Evolutionary conservation across 2,888 invertebrate species (phyloP).

Genomic region (Spodoptera littoralis): DNA sequence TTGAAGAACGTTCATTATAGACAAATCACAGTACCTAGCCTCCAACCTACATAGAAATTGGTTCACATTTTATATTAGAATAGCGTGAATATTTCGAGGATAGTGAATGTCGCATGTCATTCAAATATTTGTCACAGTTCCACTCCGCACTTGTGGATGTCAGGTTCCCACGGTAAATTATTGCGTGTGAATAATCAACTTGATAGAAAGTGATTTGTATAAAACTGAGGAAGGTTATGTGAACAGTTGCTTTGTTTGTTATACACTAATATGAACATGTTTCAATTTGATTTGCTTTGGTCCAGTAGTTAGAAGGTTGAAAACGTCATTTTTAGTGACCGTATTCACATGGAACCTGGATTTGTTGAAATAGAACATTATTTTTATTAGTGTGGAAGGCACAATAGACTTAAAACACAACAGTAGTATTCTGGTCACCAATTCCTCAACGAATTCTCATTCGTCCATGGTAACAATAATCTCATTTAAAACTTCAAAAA

Average conservation of each 20-base stretch:
- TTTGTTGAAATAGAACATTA: no score
- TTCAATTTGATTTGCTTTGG: no score
- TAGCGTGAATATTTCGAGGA: constrained; percentile 28
- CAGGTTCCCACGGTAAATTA: constrained; percentile 50
- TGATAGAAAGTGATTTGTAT: constrained; percentile 38
- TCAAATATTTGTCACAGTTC: constrained; percentile 54
- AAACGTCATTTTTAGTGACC: no score
- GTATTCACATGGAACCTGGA: no score
- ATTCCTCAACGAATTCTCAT: constrained; percentile 11
- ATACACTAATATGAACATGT: no score
- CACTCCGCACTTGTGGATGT: constrained; percentile 44
- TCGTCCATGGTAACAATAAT: constrained; percentile 38
- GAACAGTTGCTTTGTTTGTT: not conserved
- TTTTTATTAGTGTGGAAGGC: no score
- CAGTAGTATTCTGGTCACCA: constrained; percentile 4
- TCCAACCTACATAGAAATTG: constrained; percentile 14
- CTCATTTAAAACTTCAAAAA: constrained; percentile 38
- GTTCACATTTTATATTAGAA: constrained; percentile 41
- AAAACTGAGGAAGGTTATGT: constrained; percentile 4
- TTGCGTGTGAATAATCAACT: constrained; percentile 54
- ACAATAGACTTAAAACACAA: no score
- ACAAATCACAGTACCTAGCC: not conserved
- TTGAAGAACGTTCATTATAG: not conserved
- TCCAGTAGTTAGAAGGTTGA: no score
- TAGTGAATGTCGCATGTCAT: constrained; percentile 48